A percentile compares a stretch with the other conserved stretches of the same genome.
phyloP scores from a whole-genome alignment of 2,888 invertebrate species.

The Kryphioiulus occultus region DNA sequence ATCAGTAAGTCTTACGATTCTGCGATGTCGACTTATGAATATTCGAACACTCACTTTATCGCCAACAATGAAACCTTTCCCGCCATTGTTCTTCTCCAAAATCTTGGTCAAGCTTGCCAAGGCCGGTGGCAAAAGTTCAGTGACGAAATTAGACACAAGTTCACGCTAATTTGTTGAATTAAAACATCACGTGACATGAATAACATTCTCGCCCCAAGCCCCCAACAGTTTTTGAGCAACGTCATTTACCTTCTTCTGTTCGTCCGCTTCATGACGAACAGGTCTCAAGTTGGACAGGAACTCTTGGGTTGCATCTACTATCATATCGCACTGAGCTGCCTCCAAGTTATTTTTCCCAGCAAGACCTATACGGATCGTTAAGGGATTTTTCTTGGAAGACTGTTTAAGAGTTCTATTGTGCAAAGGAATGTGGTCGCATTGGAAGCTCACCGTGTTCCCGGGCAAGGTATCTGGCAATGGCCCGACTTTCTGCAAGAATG shows the following conservation, averaged over 20 bases:
- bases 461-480: not conserved
- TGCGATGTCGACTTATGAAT: too few relatives aligned
- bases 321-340: slow-evolving; percentile 55
- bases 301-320: slow-evolving; percentile 56
- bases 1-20: slow-evolving; percentile 31
- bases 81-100: not conserved
- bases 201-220: too few relatives aligned
- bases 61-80: too few relatives aligned
- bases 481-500: slow-evolving; percentile 53
- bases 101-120: not conserved
- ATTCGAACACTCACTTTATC: too few relatives aligned
- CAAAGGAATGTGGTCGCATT: not conserved
- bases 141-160: too few relatives aligned
- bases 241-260: slow-evolving; percentile 49
- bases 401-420: not conserved
- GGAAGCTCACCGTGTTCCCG: slow-evolving; percentile 45
- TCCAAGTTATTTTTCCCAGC: slow-evolving; percentile 55
- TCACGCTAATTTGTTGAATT: too few relatives aligned
- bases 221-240: too few relatives aligned
- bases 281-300: slow-evolving; percentile 50
- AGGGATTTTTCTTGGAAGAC: not conserved
- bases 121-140: not conserved
- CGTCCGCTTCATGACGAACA: slow-evolving; percentile 52
- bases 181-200: too few relatives aligned
- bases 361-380: slow-evolving; percentile 53